A percentile compares a stretch with the other conserved stretches of the same genome.
Evolutionary conservation across 2,888 invertebrate genomes (phyloP).

Genomic region (Torymus texanus): DNA sequence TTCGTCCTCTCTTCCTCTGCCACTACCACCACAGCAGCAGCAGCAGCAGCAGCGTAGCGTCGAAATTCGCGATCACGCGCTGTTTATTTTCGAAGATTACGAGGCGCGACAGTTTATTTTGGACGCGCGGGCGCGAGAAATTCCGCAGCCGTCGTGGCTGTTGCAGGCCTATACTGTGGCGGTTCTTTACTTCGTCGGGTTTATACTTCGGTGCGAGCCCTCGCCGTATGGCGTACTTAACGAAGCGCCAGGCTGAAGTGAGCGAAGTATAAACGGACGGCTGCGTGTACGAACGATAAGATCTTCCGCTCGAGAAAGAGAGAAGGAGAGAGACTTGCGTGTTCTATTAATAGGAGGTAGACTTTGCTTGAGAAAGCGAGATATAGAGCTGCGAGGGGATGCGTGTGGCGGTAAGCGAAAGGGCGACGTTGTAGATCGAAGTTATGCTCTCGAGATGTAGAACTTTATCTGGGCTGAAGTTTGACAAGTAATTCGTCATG

Average conservation of each 20-base stretch:
- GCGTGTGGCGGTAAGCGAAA: neutral
- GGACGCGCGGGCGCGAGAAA: conserved; percentile 62
- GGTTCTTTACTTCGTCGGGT: conserved; percentile 6
- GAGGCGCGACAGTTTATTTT: conserved; percentile 64
- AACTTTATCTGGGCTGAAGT: too few species aligned
- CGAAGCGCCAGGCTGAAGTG: conserved; percentile 9
- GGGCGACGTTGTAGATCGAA: neutral
- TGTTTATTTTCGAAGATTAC: conserved; percentile 64
- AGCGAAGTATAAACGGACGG: conserved; percentile 21
- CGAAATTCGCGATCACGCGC: conserved; percentile 59
- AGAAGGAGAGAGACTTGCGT: neutral
- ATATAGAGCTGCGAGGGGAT: conserved; percentile 3
- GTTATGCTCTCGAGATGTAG: neutral
- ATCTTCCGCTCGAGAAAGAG: neutral
- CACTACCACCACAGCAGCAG: conserved; percentile 32
- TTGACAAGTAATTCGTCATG: too few species aligned
- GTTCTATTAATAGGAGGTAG: conserved; percentile 38
- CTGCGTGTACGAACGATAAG: neutral
- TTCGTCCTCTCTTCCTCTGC: neutral
- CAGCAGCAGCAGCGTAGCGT: neutral
- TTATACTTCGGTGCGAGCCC: conserved; percentile 13
- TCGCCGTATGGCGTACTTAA: neutral
- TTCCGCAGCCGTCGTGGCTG: conserved; percentile 45
- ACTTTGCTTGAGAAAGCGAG: neutral
- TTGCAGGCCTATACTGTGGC: neutral